phyloP scores from a whole-genome alignment of 2,797 vertebrate genomes.

The Cossypha polioptera region DNA sequence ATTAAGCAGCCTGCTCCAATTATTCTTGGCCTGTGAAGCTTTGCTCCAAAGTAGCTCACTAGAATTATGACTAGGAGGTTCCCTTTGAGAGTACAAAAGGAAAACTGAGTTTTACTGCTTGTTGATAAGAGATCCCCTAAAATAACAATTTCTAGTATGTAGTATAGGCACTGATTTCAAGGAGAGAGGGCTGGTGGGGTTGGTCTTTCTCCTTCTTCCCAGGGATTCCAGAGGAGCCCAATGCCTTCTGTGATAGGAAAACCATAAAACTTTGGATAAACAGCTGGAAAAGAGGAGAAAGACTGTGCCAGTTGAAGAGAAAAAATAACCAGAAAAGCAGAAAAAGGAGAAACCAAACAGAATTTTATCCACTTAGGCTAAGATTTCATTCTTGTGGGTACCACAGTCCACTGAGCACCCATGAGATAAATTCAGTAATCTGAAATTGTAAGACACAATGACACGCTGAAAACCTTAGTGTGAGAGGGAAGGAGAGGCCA shows the following conservation, averaged over 20 bases:
- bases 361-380: neutral
- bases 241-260: neutral
- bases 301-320: neutral
- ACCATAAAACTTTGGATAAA: neutral
- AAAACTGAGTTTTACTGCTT: neutral
- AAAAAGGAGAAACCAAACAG: neutral
- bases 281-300: neutral
- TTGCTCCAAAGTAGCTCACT: slow-evolving; percentile 95
- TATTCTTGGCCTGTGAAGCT: slow-evolving; percentile 90
- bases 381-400: neutral
- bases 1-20: slow-evolving; percentile 88
- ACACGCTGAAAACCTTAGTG: neutral
- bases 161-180: neutral
- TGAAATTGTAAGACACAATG: neutral
- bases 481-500: neutral
- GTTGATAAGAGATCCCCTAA: neutral
- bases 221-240: neutral
- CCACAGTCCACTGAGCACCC: neutral
- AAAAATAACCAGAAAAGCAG: neutral
- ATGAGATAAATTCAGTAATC: neutral
- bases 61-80: slow-evolving; percentile 92
- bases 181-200: neutral
- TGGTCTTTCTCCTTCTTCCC: neutral
- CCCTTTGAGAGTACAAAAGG: slow-evolving; percentile 75
- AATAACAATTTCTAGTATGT: neutral